Conservation (phyloP, 2,113 vertebrate genomes). For the Siniperca chuatsi region DNA sequence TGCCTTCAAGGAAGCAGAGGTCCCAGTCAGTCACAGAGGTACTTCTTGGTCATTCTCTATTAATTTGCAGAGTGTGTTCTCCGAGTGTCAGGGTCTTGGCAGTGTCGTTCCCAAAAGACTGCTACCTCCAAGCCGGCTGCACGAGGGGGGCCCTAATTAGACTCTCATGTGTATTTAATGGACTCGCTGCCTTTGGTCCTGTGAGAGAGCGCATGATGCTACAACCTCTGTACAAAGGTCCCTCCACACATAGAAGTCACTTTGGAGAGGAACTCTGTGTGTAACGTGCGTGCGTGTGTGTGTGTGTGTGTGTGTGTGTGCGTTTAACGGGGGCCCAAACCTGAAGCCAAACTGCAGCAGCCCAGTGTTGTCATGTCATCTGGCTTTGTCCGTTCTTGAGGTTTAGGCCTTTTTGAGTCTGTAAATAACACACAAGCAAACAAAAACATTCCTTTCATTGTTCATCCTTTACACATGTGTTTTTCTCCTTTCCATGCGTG, state of each 20-base stretch:
- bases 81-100: conserved; percentile 69
- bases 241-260: conserved; percentile 25
- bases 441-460: not conserved
- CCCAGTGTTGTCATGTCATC: not conserved
- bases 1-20: conserved; percentile 74
- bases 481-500: not conserved
- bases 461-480: not conserved
- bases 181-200: conserved; percentile 72
- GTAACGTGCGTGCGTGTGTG: conserved; percentile 15
- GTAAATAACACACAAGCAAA: conserved; percentile 18
- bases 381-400: conserved; percentile 18
- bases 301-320: conserved; percentile 25
- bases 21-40: conserved; percentile 72
- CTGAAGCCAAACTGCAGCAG: conserved; percentile 17
- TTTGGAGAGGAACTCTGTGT: conserved; percentile 25
- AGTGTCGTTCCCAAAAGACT: conserved; percentile 70
- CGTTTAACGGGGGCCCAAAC: conserved; percentile 25
- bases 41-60: conserved; percentile 75
- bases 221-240: conserved; percentile 56
- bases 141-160: conserved; percentile 79
- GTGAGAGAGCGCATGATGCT: conserved; percentile 48
- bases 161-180: conserved; percentile 85
- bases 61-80: conserved; percentile 75
- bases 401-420: conserved; percentile 1
- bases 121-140: conserved; percentile 60